A percentile compares a stretch with the other conserved stretches of the same genome.
Evolutionary conservation across 2,797 vertebrate species (phyloP).

Genomic region (Melanotaenia parkinsoni): DNA sequence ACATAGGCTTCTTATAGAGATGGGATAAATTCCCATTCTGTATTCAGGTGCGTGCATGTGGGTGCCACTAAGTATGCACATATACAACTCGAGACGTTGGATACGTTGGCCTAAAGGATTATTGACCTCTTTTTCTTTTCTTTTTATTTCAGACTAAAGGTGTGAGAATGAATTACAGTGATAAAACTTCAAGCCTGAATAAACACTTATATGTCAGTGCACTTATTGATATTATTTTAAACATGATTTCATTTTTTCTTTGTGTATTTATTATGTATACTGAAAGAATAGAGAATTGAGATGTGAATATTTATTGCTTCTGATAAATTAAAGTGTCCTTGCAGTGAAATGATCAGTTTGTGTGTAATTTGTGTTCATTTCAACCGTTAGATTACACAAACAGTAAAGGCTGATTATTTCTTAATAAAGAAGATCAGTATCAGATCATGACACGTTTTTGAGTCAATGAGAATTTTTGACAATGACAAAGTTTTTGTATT

Average conservation of each 20-base stretch:
- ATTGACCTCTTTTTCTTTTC: slow-evolving; percentile 64
- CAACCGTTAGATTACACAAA: not conserved
- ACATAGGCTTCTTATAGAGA: slow-evolving; percentile 83
- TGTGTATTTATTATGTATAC: slow-evolving; percentile 83
- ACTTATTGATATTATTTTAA: slow-evolving; percentile 83
- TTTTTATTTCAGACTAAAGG: slow-evolving; percentile 77
- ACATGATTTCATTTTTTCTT: slow-evolving; percentile 78
- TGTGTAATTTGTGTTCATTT: slow-evolving; percentile 40
- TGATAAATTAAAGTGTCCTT: slow-evolving; percentile 88
- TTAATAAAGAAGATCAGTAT: not conserved
- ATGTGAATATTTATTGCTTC: slow-evolving; percentile 91
- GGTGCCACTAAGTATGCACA: slow-evolving; percentile 76
- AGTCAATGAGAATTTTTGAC: no score
- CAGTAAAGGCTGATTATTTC: not conserved
- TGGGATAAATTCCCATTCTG: slow-evolving; percentile 79
- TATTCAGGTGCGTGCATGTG: slow-evolving; percentile 82
- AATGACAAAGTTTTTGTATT: no score
- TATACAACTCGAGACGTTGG: slow-evolving; percentile 55
- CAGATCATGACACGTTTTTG: not conserved
- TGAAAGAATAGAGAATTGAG: slow-evolving; percentile 83
- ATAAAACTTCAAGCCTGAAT: slow-evolving; percentile 74
- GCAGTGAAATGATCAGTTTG: slow-evolving; percentile 74
- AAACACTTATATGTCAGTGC: slow-evolving; percentile 77
- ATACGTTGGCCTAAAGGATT: slow-evolving; percentile 73
- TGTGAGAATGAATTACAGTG: slow-evolving; percentile 72